These are phyloP conservation scores for Pilophorus perplexus DNA, from an alignment of 2,888 invertebrate species.

Conservation along the genomic window DNA sequence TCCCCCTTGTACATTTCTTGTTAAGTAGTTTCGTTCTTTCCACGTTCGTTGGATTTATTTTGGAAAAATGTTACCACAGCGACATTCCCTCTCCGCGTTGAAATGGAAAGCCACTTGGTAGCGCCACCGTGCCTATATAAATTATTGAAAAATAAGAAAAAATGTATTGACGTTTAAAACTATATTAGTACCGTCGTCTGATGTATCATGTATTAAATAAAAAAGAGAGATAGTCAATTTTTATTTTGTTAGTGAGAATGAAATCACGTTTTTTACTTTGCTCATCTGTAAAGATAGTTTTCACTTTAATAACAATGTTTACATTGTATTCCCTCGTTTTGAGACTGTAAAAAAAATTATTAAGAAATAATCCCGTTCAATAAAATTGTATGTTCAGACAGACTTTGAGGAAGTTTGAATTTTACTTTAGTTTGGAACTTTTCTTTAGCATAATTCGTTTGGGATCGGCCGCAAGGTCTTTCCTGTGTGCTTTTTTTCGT, in stretches of 20 bases:
- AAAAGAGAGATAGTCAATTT: constrained; percentile 34
- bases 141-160: background rate
- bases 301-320: background rate
- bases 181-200: constrained; percentile 25
- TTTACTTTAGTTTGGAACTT: too few species aligned
- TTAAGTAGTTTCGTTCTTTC: too few species aligned
- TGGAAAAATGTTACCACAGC: constrained; percentile 34
- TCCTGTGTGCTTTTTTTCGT: too few species aligned
- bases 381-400: too few species aligned
- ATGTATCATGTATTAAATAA: constrained; percentile 27
- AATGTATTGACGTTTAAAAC: constrained; percentile 20
- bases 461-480: too few species aligned
- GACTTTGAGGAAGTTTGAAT: too few species aligned
- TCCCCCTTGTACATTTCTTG: background rate
- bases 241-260: constrained; percentile 13
- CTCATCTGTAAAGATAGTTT: background rate
- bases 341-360: constrained; percentile 19
- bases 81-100: constrained; percentile 30
- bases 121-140: constrained; percentile 36
- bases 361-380: too few species aligned
- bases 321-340: background rate
- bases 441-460: too few species aligned
- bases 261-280: background rate
- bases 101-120: constrained; percentile 32
- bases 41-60: too few species aligned